Base-by-base conservation (phyloP, 2,797 vertebrate species). In the Microcaecilia unicolor region DNA sequence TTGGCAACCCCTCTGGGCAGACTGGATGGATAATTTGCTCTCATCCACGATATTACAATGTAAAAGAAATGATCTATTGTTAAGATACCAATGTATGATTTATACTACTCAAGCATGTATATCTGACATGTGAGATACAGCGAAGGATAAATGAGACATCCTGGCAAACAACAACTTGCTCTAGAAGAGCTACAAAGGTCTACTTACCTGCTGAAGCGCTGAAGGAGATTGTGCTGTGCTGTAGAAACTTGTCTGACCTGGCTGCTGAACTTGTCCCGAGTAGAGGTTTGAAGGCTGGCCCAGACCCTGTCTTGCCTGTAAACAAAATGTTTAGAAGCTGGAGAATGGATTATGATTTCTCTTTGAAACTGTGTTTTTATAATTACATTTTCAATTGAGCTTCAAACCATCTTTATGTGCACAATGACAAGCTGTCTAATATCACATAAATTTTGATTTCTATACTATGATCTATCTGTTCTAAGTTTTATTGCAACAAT, bases 201-300 rank as follows among this genome's bases (percentile, higher is more conserved):
- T 61, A 52, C 57, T 76, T 84, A 97, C 94, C 91, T 98, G 96
- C 69, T 99, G 96, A 56, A 99, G 86, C 49, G 90, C 90, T 60
- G 87, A 96, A 28, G 93, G 87, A 19, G 93, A 93, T 61, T 95
- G 95, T 31, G 93, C 90, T 55, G 89, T 93, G 61, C 91, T 98
- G 58, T 99, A 99, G 74, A 95, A 98, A 61, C 83, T 97, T 50
- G 86, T 98, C 72, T 99, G 94, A 28, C 88, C 88, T 49, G 94
- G 92, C 50, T 95, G 95, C 10, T 98, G 95, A 26, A 97, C 89
- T 74, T 95, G 95, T 31, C 94, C 91, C 33, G 95, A 93, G 68
- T 97, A 99, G 61, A 99, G 80, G 68, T 90, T 98, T 37, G 93
- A 97, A 78, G 93, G 93, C 72, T 97, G 96, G 67, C 87, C 92